A percentile compares a stretch with the other conserved stretches of the same genome.
phyloP scores from a whole-genome alignment of 2,113 vertebrate species.

The Pomatostomus ruficeps region DNA sequence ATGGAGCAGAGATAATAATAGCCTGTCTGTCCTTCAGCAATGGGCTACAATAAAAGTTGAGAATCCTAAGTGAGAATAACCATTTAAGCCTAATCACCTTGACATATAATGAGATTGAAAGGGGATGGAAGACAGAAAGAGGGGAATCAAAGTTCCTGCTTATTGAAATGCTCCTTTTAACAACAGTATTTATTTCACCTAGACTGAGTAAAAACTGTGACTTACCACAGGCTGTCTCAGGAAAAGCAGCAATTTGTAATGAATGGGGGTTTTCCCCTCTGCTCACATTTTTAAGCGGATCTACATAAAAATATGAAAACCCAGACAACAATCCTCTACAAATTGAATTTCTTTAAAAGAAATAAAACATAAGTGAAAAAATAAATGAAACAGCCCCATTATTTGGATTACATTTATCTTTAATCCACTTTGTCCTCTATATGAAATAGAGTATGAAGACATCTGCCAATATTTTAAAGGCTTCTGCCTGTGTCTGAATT shows the following conservation, averaged over 20 bases:
- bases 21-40: constrained; percentile 40
- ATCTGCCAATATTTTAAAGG: constrained; percentile 71
- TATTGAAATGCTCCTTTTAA: background rate
- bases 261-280: background rate
- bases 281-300: constrained; percentile 3
- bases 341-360: constrained; percentile 56
- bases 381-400: constrained; percentile 28
- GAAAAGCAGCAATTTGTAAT: constrained; percentile 11
- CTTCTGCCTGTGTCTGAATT: constrained; percentile 64
- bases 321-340: constrained; percentile 16
- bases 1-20: constrained; percentile 7
- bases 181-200: constrained; percentile 5
- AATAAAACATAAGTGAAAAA: constrained; percentile 30
- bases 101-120: background rate
- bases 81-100: background rate
- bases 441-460: constrained; percentile 61
- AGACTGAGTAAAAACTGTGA: background rate
- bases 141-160: constrained; percentile 4
- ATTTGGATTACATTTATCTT: constrained; percentile 56
- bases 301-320: constrained; percentile 17
- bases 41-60: constrained; percentile 7
- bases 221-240: background rate
- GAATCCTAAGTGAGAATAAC: background rate
- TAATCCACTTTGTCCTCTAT: constrained; percentile 68
- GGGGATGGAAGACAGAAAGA: background rate